A percentile compares a stretch with the other conserved stretches of the same genome.
Conservation (phyloP, 2,888 invertebrate genomes). For the Harpalus rubripes region DNA sequence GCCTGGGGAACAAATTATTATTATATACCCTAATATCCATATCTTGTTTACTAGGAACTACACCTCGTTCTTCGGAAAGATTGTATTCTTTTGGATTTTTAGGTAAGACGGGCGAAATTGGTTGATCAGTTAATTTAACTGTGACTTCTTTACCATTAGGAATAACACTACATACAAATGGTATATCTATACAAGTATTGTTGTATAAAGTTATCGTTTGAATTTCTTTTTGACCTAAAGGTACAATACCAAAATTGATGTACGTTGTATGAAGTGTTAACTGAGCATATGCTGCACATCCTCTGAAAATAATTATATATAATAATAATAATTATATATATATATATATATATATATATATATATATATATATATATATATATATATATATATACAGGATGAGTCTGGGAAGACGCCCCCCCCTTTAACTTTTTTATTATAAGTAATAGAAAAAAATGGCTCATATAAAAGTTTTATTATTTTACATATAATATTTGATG, state of each 20-base stretch:
- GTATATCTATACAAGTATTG: slow-evolving; percentile 77
- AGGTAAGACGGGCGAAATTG: slow-evolving; percentile 73
- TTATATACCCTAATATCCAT: slow-evolving; percentile 77
- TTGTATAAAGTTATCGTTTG: slow-evolving; percentile 74
- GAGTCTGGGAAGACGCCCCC: too few relatives aligned
- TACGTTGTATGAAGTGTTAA: slow-evolving; percentile 79
- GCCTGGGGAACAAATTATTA: too few relatives aligned
- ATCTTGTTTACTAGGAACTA: slow-evolving; percentile 73
- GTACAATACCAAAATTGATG: slow-evolving; percentile 80
- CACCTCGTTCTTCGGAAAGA: slow-evolving; percentile 78
- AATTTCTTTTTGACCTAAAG: slow-evolving; percentile 77
- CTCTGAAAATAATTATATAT: slow-evolving; percentile 77
- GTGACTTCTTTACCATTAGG: slow-evolving; percentile 80
- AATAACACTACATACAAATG: slow-evolving; percentile 78
- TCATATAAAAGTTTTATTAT: too few relatives aligned
- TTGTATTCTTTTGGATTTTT: slow-evolving; percentile 80
- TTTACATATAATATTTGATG: too few relatives aligned
- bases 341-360: too few relatives aligned
- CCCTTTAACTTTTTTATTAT: too few relatives aligned
- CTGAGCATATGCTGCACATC: slow-evolving; percentile 82
- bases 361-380: too few relatives aligned
- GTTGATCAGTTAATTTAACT: slow-evolving; percentile 76
- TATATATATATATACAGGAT: too few relatives aligned
- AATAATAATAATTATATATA: too few relatives aligned
- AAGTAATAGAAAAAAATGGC: too few relatives aligned